Base-by-base conservation (phyloP, 64 coral and sea anemone genomes). In the Hydrozoanthus tunicans region DNA sequence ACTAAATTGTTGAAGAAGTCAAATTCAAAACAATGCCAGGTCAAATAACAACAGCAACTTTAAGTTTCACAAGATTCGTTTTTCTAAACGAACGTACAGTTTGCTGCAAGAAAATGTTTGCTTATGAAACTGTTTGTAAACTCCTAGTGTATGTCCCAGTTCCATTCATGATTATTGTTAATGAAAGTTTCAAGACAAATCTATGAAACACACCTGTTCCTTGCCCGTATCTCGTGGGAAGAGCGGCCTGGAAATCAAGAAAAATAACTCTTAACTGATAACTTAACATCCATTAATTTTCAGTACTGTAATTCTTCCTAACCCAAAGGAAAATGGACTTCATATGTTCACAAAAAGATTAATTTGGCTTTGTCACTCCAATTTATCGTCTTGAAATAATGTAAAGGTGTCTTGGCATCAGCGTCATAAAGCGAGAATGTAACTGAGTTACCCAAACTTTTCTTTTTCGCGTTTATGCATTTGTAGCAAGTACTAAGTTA, bases 181-280 rank as follows among this genome's bases (percentile, higher is more conserved):
- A 64, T 82, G n/a, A 64, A 51, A 26, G 59, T 51, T 32, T 51
- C 11, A 58, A 82, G 64, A 64, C 80, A 82, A 64, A 82, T 51
- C 61, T 64, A 12, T 5, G 24, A 12, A 61, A 82, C 80, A 51
- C 60, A 82, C 80, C 80, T 82, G 80, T 82, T 82, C 52, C 5
- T 76, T n/a, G 11, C 13, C 61, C 43, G 8, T 65, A 65, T 51
- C 61, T 32, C 32, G 26, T 63, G 26, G 60, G 26, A 82, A 51
- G 59, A 12, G 13, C 80, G 65, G 59, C 60, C 80, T 82, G 60
- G 10, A 64, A 82, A 64, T 12, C 6, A 65, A 52, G 56, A 82
- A 51, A 65, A 65, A 64, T 51, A 80, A 25, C 23, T 15, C 9
- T 82, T 65, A 53, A 82, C 6, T 63, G 17, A 4, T 53, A 64